Evolutionary conservation across 2,113 vertebrate species (phyloP), one percentile per base, ranked within the genome.

Genomic region (Telmatochromis sp.): DNA sequence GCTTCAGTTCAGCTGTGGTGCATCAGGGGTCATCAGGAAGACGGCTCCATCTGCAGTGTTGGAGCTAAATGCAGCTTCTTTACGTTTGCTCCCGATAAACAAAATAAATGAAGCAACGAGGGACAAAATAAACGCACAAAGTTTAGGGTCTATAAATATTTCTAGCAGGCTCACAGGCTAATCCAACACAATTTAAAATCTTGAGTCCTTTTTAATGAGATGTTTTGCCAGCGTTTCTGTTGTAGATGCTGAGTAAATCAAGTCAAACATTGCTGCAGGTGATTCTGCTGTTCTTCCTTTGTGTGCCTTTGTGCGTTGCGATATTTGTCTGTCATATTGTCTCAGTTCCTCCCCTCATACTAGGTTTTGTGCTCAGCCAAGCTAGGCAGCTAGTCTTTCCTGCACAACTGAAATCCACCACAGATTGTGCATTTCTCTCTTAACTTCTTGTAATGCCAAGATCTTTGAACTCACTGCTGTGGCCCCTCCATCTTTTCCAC

Each of bases 401-500:
- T 23, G 80, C 81, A 84, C 80, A 82, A 45, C 90, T 83, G 81
- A 81, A 42, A 71, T 91, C 58, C 89, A 81, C 71, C 89, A 90
- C 87, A 92, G 92, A 90, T 93, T 93, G 91, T 81, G 81, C 85
- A 82, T 91, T 90, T 90, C 54, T 89, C 83, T 89, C 84, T 91
- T 84, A 42, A 65, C 78, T 79, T 86, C 79, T 50, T 55, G 13
- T 47, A 35, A 50, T 89, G 91, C 91, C 89, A 93, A 88, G 65
- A 90, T 88, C 73, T 57, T 90, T 83, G 81, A 89, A 90, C 58
- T 87, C 63, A 53, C 86, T 86, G 54, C 90, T 90, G 88, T 80
- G 35, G 75, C 85, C 65, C 85, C 85, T 89, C 71, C 51, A 35
- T 82, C 86, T 83, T 68, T 71, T 80, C 28, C 58, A 68, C 87